phyloP scores from a whole-genome alignment of 2,888 invertebrate species.

The Stictocephala bisonia region DNA sequence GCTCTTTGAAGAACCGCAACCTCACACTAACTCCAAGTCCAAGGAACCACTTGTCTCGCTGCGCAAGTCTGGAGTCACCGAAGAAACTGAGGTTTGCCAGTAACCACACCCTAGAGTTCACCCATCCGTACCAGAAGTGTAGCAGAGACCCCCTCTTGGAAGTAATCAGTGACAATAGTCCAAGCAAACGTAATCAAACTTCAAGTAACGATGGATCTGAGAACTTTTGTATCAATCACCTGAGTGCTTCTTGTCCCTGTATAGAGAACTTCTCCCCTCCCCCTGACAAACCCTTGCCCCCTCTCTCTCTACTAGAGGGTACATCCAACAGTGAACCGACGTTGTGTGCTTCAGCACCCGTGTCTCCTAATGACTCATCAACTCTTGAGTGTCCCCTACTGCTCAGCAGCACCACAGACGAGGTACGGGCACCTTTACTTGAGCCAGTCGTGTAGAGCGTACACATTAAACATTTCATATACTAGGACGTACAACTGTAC shows the following conservation, averaged over 20 bases:
- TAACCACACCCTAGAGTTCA: conserved; percentile 72
- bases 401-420: not conserved
- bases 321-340: conserved; percentile 52
- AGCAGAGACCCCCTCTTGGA: conserved; percentile 63
- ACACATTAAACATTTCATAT: too few species aligned
- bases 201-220: conserved; percentile 50
- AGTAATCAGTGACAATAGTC: conserved; percentile 71
- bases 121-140: conserved; percentile 52
- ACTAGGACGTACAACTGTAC: too few species aligned
- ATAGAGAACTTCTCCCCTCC: conserved; percentile 69
- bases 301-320: conserved; percentile 28
- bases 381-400: conserved; percentile 37
- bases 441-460: too few species aligned
- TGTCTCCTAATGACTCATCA: conserved; percentile 47
- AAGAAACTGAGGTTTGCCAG: conserved; percentile 84
- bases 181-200: conserved; percentile 58
- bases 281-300: not conserved
- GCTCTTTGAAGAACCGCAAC: conserved; percentile 75
- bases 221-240: conserved; percentile 54
- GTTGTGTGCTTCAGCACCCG: conserved; percentile 46
- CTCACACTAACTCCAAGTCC: conserved; percentile 42
- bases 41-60: conserved; percentile 67
- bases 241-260: conserved; percentile 78
- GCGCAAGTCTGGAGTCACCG: conserved; percentile 85
- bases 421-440: not conserved